Evolutionary conservation across 2,888 invertebrate genomes (phyloP), one percentile per base, ranked within the genome.

Genomic region (Parapristionchus giblindavisi): DNA sequence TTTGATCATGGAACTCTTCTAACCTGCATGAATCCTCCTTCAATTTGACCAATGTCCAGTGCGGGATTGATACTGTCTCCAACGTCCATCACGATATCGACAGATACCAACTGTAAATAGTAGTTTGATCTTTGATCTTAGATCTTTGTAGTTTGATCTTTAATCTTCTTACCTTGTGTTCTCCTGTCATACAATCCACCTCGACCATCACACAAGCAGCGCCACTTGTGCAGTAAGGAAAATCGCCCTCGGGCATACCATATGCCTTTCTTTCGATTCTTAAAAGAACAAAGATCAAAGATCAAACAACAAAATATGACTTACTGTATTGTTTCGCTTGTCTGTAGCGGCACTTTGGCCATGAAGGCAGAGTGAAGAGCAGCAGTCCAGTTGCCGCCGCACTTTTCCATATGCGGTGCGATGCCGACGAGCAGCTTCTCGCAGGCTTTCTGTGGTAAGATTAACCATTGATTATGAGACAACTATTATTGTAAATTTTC

Each of bases 51-150:
- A 83, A 97, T 93, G 86, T 97, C 97, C 80, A 97, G 94, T 0
- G 96, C 96, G 3, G 96, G 96, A 89, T 97, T 97, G 74, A 97
- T 89, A 89, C 95, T 96, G 82, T 93, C 92, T 0, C 96, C 96
- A 82, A 96, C 91, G 90, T 97, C 96, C 96, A 97, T 96, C 0
- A 97, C 95, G 82, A 97, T 95, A 85, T 96, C 95, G 0, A 94
- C 93, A 85, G 93, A 91, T 40, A 94, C 89, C 1, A 95, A 93
- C 91, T 91, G 81, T 1, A 81, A 81, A 65, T 79, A 76, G 48
- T 63, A 24, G 14, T 77, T 73, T 0, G 78, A 72, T 48, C 34
- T 79, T 14, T 78, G n/a, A n/a, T n/a, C n/a, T n/a, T n/a, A n/a
- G n/a, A n/a, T n/a, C n/a, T n/a, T n/a, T n/a, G n/a, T n/a, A n/a